Base-by-base conservation (phyloP, 2,888 invertebrate species). In the Diplolepis rosae region DNA sequence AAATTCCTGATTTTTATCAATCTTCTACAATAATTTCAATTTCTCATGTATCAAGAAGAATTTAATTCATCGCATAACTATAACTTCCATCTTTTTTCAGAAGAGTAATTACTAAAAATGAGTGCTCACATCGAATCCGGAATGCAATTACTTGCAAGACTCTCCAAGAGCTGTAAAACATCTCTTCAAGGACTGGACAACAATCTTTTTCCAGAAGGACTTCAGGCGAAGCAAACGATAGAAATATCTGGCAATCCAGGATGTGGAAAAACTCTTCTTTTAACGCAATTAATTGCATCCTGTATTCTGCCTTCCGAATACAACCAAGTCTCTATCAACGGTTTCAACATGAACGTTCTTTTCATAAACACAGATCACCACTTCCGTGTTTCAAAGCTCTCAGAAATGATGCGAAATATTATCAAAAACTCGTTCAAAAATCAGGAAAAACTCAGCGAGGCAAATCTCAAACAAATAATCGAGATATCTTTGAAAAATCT, bases 131-230 rank as follows among this genome's bases (percentile, higher is more conserved):
- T 73, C 4, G 93, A 93, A 89, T 91, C 92, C 15, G 93, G 92
- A 45, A 80, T 91, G n/a, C 92, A 92, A 82, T 85, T 92, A 68
- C 81, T 92, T 22, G 88, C 91, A 51, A 90, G 93, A 81, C 79
- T 92, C 35, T 88, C 84, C 18, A 89, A 87, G 73, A 61, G 24
- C 4, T 39, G 9, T 1, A 90, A 90, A 76, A 72, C 77, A 50
- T 86, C 89, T 0, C 78, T 92, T 11, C 79, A 83, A 74, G 87
- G 88, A 28, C 89, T 92, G 79, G 91, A 92, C 56, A 87, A 89
- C 13, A 76, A 74, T 39, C 79, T 93, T 70, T 92, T 93, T 80
- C 75, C 79, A 2, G 82, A 85, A 15, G 89, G 89, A 7, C 89
- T 90, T 1, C 72, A 78, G 65, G 75, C 80, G 5, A 88, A 85